A percentile compares a stretch with the other conserved stretches of the same genome.
Conservation (phyloP, 2,888 invertebrate genomes). For the Diaprepes abbreviatus region DNA sequence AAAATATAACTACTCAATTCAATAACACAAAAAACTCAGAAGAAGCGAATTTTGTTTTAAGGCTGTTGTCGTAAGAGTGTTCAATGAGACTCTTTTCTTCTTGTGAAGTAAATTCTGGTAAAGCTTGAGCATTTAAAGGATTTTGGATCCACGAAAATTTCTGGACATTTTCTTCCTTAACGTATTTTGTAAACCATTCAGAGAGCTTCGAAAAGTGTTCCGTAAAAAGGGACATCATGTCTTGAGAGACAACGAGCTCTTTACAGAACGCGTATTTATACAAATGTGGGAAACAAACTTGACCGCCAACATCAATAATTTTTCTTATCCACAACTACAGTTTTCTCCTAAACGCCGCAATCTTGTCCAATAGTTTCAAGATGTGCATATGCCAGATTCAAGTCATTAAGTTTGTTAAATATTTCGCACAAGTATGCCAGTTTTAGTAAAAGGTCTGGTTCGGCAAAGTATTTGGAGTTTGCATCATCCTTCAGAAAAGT, state of each 20-base stretch:
- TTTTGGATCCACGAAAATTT: too few species aligned
- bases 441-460: conserved; percentile 12
- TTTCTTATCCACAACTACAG: too few species aligned
- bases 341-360: background rate
- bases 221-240: too few species aligned
- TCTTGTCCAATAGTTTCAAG: background rate
- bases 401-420: conserved; percentile 20
- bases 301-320: too few species aligned
- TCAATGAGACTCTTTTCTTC: background rate
- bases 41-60: background rate
- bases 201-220: conserved; percentile 18
- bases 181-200: conserved; percentile 24
- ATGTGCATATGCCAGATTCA: conserved; percentile 6
- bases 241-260: too few species aligned
- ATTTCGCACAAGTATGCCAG: conserved; percentile 26
- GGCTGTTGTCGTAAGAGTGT: background rate
- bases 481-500: conserved; percentile 38
- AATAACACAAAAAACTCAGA: too few species aligned
- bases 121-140: background rate
- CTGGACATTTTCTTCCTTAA: background rate
- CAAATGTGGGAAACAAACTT: too few species aligned
- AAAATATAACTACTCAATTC: too few species aligned
- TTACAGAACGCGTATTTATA: too few species aligned
- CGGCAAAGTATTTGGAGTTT: conserved; percentile 3
- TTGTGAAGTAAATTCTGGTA: background rate